Evolutionary conservation across 2,797 vertebrate genomes (phyloP).

Genomic region (Myotis daubentonii): DNA sequence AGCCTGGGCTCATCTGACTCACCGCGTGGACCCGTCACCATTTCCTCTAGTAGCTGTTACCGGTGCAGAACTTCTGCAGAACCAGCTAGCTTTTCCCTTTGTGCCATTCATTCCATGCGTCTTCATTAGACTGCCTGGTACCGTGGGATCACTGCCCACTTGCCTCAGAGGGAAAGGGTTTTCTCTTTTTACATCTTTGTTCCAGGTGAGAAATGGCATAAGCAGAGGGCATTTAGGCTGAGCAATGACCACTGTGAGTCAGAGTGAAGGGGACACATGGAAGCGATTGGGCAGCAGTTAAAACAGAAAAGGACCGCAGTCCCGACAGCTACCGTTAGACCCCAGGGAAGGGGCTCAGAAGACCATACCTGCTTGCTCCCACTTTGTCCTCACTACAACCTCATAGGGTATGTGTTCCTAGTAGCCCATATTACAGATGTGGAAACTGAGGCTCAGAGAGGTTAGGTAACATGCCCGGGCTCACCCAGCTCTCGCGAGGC

Average conservation of each 20-base stretch:
- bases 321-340: accelerated
- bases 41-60: background rate
- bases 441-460: background rate
- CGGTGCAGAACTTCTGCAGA: background rate
- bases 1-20: background rate
- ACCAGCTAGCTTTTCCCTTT: background rate
- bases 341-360: accelerated
- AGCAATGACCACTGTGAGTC: background rate
- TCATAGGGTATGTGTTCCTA: background rate
- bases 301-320: too few relatives aligned
- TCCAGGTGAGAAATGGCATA: background rate
- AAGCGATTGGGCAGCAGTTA: accelerated
- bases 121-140: background rate
- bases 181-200: background rate
- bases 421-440: too few relatives aligned
- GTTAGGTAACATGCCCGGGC: background rate
- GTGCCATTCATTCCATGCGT: background rate
- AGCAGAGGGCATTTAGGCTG: background rate
- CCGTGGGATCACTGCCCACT: background rate
- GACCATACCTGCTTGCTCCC: accelerated
- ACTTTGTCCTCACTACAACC: background rate
- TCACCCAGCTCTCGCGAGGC: background rate
- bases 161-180: background rate
- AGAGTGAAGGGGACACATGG: background rate
- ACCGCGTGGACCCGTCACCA: accelerated